Conservation (phyloP, 2,797 vertebrate genomes). For the Sebastes paucispinis region DNA sequence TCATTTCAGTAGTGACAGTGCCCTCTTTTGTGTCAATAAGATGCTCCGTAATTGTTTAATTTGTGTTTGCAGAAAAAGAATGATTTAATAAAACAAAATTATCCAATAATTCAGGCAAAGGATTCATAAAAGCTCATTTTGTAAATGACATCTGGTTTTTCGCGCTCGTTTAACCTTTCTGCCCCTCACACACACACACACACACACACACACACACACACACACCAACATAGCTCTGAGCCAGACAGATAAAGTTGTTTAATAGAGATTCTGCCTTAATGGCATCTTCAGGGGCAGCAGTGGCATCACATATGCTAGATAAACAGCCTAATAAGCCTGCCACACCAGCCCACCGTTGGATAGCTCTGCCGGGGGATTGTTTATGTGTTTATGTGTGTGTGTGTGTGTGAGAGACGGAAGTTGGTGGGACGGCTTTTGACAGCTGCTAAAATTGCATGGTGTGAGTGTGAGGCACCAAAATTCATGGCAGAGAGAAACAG, state of each 20-base stretch:
- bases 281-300: conserved; percentile 41
- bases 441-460: conserved; percentile 43
- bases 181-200: not conserved
- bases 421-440: conserved; percentile 32
- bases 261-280: conserved; percentile 55
- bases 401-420: conserved; percentile 10
- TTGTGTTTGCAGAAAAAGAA: not conserved
- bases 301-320: conserved; percentile 41
- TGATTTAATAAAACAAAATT: not conserved
- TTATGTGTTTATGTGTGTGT: not conserved
- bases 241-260: conserved; percentile 61
- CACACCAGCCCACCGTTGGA: conserved; percentile 9
- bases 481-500: conserved; percentile 27
- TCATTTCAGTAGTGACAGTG: not conserved
- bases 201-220: not conserved
- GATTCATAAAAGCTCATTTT: not conserved
- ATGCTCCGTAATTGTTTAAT: not conserved
- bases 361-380: conserved; percentile 22
- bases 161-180: not conserved
- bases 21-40: not conserved
- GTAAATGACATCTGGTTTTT: not conserved
- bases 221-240: conserved; percentile 7
- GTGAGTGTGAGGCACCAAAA: conserved; percentile 28
- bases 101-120: not conserved
- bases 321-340: conserved; percentile 51